Base-by-base conservation (phyloP, 2,113 vertebrate species). In the Brachionichthys hirsutus region DNA sequence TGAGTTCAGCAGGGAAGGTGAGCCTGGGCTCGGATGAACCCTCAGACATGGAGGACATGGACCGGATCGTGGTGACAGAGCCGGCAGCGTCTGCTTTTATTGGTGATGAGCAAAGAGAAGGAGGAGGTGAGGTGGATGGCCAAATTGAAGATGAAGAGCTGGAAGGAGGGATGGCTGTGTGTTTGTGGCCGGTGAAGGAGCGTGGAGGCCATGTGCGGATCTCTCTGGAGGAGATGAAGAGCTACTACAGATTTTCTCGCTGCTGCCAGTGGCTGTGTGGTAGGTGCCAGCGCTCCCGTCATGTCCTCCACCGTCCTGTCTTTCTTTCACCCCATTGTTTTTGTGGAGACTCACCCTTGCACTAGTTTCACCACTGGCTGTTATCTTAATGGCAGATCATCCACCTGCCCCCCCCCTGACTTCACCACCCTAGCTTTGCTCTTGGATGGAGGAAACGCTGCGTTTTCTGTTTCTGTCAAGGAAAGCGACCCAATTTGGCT, bases 201-300 rank as follows among this genome's bases (percentile, higher is more conserved):
- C 67, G 41, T 1, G 43, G 75, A n/a, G 58, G 43, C 61, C 73
- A 54, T 6, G 66, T 90, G 1, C 67, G 79, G 22, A 89, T 92
- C 58, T 75, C 83, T 48, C 75, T 92, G 42, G 76, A 88, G 55
- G 90, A 92, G 62, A 85, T 82, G 64, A 75, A 90, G 70, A 83
- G 68, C 62, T 92, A 88, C 73, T 81, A 85, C 78, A 81, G 54
- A 15, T 85, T 91, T 38, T 81, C 74, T 7, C 67, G 85, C 61
- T 71, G 76, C 65, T 92, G 88, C 67, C 75, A 66, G 58, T 89
- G 85, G 80, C 68, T 92, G 48, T 43, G 79, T 71, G 84, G 90
- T 92, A 87, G 70, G 90, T 88, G 45, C 41, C 38, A 15, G 8
- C 45, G 20, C 11, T 20, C 18, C 2, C 12, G 15, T 42, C 8